phyloP scores from a whole-genome alignment of 2,888 invertebrate species.

The Stenichneumon culpator region DNA sequence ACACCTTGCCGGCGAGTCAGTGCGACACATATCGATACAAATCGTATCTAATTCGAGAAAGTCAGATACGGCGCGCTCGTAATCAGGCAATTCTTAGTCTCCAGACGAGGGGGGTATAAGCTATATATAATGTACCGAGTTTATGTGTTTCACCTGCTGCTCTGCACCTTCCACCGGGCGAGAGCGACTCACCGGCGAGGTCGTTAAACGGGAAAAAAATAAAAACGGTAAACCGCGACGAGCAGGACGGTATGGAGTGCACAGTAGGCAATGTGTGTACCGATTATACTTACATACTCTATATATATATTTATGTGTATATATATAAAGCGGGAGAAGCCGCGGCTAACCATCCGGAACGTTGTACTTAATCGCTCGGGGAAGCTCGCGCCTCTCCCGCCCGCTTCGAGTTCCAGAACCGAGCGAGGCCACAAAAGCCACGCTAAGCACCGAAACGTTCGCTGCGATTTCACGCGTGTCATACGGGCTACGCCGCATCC shows the following conservation, averaged over 20 bases:
- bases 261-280: background rate
- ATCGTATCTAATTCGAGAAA: slow-evolving; percentile 54
- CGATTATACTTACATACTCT: background rate
- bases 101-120: background rate
- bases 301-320: background rate
- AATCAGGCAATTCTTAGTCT: slow-evolving; percentile 61
- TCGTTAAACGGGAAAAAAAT: slow-evolving; percentile 56
- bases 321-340: slow-evolving; percentile 22
- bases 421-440: background rate
- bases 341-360: slow-evolving; percentile 55
- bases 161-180: slow-evolving; percentile 17
- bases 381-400: slow-evolving; percentile 42
- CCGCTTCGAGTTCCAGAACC: background rate
- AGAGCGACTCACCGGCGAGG: slow-evolving; percentile 43
- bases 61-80: slow-evolving; percentile 32
- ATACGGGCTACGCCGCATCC: slow-evolving; percentile 1
- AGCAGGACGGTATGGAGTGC: slow-evolving; percentile 13
- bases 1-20: background rate
- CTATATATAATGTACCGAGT: slow-evolving; percentile 6
- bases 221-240: slow-evolving; percentile 37
- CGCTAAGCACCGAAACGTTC: slow-evolving; percentile 17
- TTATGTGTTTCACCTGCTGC: slow-evolving; percentile 13
- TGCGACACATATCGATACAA: slow-evolving; percentile 7
- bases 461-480: slow-evolving; percentile 29
- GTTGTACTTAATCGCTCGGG: slow-evolving; percentile 54